phyloP scores from a whole-genome alignment of 2,888 invertebrate species.

The Brachycybe producta region DNA sequence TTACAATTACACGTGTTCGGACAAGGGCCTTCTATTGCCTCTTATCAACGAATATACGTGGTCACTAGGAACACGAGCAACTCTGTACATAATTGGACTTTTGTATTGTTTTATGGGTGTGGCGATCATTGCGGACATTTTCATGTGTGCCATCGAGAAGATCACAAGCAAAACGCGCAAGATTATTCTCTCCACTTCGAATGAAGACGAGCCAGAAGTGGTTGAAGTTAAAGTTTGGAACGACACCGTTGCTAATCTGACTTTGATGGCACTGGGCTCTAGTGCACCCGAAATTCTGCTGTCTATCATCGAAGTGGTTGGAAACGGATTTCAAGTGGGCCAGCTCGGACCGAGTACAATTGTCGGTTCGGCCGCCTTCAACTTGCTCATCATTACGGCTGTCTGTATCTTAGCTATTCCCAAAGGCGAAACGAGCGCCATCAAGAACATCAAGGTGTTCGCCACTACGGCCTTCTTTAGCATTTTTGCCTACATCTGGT shows the following conservation, averaged over 20 bases:
- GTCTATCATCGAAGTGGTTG: conserved; percentile 38
- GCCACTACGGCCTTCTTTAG: conserved; percentile 36
- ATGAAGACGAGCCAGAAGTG: conserved; percentile 36
- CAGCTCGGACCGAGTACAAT: conserved; percentile 44
- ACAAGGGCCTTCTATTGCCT: conserved; percentile 37
- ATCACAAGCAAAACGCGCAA: conserved; percentile 42
- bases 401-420: conserved; percentile 42
- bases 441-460: conserved; percentile 39
- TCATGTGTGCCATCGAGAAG: conserved; percentile 45
- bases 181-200: conserved; percentile 28
- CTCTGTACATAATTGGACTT: conserved; percentile 39
- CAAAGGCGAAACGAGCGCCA: conserved; percentile 33
- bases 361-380: conserved; percentile 46
- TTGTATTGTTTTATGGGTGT: conserved; percentile 45
- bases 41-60: conserved; percentile 39
- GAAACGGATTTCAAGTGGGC: conserved; percentile 32
- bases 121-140: conserved; percentile 45
- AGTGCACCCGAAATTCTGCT: conserved; percentile 44
- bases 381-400: conserved; percentile 41
- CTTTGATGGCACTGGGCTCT: conserved; percentile 44
- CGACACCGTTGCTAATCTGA: conserved; percentile 44
- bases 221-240: conserved; percentile 41
- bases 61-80: conserved; percentile 33
- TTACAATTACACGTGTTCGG: conserved; percentile 20
- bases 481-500: conserved; percentile 47